Conservation (phyloP, 2,113 vertebrate species). For the Jaculus jaculus region DNA sequence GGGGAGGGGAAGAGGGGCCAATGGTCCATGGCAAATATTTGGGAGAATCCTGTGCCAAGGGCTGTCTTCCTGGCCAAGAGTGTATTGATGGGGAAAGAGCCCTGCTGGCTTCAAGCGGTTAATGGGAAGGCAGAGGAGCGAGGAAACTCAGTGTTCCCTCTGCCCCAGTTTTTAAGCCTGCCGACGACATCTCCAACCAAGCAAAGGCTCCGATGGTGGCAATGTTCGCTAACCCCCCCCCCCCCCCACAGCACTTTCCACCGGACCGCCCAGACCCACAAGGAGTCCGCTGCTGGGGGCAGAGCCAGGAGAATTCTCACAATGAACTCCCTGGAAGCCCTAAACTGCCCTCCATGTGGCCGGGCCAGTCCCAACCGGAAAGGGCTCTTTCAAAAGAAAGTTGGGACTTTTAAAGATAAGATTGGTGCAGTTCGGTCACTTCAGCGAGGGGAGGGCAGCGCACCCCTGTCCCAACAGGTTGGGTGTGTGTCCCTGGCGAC, state of each 20-base stretch:
- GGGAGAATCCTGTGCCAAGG: conserved; percentile 72
- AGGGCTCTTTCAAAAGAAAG: conserved; percentile 3
- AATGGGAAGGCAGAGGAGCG: conserved; percentile 71
- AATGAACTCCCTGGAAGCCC: neutral
- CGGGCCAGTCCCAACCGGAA: neutral
- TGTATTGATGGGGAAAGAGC: conserved; percentile 56
- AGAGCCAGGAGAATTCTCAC: neutral
- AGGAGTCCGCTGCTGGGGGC: neutral
- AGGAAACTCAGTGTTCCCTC: conserved; percentile 76
- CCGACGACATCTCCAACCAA: conserved; percentile 53
- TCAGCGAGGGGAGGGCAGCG: neutral
- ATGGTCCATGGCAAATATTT: conserved; percentile 74
- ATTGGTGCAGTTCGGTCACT: neutral
- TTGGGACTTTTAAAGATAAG: neutral
- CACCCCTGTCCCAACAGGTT: neutral
- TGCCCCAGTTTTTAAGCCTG: conserved; percentile 77
- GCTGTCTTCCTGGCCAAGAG: conserved; percentile 70
- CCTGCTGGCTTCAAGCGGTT: conserved; percentile 74
- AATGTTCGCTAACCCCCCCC: conserved; percentile 62
- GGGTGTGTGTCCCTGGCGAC: neutral
- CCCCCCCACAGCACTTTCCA: conserved; percentile 42
- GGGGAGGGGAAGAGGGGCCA: conserved; percentile 68
- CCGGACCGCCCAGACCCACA: neutral
- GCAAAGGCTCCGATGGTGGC: neutral
- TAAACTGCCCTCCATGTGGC: neutral